A percentile compares a stretch with the other conserved stretches of the same genome.
Evolutionary conservation across 2,113 vertebrate genomes (phyloP).

Genomic region (Sula dactylatra): DNA sequence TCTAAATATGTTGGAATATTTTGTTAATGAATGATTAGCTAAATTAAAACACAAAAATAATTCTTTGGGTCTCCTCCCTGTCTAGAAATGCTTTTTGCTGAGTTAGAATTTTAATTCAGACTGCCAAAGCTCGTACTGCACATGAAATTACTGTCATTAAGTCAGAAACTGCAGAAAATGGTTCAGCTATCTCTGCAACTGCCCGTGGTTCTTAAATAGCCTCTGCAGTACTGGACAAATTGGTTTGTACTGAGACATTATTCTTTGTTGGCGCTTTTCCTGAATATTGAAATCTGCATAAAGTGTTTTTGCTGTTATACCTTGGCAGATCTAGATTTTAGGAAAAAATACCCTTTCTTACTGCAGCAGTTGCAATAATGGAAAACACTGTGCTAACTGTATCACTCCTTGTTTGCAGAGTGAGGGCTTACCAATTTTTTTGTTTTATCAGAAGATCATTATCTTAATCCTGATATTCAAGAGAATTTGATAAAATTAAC

Average conservation of each 20-base stretch:
- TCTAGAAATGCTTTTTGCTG: constrained; percentile 10
- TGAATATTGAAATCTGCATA: neutral
- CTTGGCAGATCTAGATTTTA: neutral
- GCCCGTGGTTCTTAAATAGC: neutral
- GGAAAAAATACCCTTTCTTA: neutral
- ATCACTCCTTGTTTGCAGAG: neutral
- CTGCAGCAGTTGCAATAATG: neutral
- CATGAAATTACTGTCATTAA: neutral
- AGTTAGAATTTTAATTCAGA: constrained; percentile 31
- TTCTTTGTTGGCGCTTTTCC: neutral
- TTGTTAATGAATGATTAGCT: neutral
- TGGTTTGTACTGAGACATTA: neutral
- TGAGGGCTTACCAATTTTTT: neutral
- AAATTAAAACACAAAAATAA: neutral
- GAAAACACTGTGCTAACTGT: neutral
- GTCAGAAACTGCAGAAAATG: neutral
- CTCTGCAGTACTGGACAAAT: neutral
- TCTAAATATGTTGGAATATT: neutral
- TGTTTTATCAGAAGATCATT: neutral
- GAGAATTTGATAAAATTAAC: neutral
- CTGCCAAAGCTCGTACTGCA: neutral
- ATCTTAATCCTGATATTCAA: neutral
- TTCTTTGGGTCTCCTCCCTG: neutral
- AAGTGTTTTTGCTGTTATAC: neutral
- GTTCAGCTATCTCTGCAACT: neutral